These are phyloP conservation scores for Hypotaenidia philippensis DNA, from an alignment of 2,797 vertebrate species.

Conservation along the genomic window DNA sequence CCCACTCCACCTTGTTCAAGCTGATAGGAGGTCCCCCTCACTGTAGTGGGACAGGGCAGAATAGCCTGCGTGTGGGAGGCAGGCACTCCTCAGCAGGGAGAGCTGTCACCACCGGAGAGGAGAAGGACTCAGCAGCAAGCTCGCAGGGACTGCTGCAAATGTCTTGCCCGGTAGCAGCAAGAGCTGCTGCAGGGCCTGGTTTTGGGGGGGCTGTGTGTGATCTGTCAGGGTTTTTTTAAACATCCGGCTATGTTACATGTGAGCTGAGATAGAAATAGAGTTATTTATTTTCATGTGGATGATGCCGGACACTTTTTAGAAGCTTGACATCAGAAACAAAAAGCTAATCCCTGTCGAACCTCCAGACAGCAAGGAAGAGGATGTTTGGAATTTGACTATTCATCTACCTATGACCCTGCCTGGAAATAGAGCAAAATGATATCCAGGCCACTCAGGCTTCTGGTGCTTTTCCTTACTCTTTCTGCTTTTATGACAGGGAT, in stretches of 20 bases:
- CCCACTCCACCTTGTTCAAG: background rate
- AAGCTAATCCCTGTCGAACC: constrained; percentile 35
- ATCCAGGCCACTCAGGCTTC: background rate
- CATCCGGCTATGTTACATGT: constrained; percentile 41
- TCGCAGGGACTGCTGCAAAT: constrained; percentile 11
- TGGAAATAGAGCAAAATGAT: constrained; percentile 45
- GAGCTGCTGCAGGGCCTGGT: background rate
- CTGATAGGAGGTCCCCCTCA: background rate
- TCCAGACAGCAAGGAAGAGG: constrained; percentile 79
- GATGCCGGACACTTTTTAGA: constrained; percentile 61
- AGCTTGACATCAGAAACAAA: constrained; percentile 48
- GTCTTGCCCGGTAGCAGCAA: background rate
- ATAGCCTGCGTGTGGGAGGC: constrained; percentile 22
- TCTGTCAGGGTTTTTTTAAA: background rate
- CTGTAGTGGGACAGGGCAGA: background rate
- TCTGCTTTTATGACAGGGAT: constrained; percentile 9
- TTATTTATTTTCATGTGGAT: constrained; percentile 72
- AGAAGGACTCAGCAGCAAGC: constrained; percentile 27
- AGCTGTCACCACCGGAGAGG: background rate
- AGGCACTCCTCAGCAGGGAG: constrained; percentile 30
- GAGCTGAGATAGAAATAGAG: constrained; percentile 52
- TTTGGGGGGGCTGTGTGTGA: background rate
- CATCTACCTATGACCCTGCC: constrained; percentile 63
- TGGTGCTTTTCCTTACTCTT: background rate
- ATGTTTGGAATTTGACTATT: constrained; percentile 81